Evolutionary conservation across 2,797 vertebrate genomes (phyloP), one percentile per base, ranked within the genome.

Genomic region (Oreochromis grahami): DNA sequence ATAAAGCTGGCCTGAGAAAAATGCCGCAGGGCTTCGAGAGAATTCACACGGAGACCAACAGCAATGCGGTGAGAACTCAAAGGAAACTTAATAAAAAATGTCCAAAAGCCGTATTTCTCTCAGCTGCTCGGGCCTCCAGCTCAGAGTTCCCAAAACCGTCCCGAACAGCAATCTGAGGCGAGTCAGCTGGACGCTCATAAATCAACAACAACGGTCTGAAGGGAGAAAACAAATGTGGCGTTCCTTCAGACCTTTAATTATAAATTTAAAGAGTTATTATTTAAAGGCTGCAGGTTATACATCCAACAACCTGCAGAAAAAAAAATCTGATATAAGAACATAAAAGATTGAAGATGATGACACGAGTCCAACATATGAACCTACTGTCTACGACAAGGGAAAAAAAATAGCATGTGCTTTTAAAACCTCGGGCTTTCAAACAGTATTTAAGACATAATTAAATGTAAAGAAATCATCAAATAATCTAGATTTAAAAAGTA

Each of bases 1-100:
- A 84, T 80, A 84, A 90, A 91, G 84, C 36, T 12, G 87, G 77
- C 86, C 84, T 87, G 87, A 92, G 90, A 90, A 92, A 86, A 89
- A 86, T 77, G 79, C 84, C 9, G 76, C 68, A 10, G n/a, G 51
- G 83, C 50, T 12, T 8, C 6, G 13, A 68, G 76, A 60, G 87
- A 89, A 86, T 87, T 89, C 89, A 86, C 89, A 89, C 81, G 7
- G 12, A 51, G 56, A 78, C 80, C 82, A 74, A 79, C 78, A 77
- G 43, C 78, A 48, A 72, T 76, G 51, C 21, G 60, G 82, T 83
- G 88, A 86, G 79, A 91, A 79, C 76, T 56, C 68, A 83, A 72
- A 84, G 56, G 45, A 84, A 88, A 77, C 77, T 38, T 83, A 81
- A 81, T 90, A 74, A 76, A 90, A 92, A 77, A 86, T 2, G 87